Evolutionary conservation across 1,140 invertebrate species (phyloP), one percentile per base, ranked within the genome.

Genomic region (Drosophila ogumai): DNA sequence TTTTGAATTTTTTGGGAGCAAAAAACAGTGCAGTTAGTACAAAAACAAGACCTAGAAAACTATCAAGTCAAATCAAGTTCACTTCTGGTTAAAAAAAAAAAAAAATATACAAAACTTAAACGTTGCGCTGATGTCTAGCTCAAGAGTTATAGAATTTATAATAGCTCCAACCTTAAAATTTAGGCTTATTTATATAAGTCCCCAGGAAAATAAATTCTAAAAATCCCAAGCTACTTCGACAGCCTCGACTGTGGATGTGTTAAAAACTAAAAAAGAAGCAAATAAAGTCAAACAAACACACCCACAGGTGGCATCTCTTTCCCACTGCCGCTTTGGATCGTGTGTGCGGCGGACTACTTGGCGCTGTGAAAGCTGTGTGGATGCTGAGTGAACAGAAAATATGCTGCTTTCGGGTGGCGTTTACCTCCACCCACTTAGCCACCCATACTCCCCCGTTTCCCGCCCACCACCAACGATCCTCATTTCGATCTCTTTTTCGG

Each of bases 341-440:
- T 69, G 79, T 80, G 80, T 31, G 25, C 47, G 6, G 46, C 75
- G 84, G 80, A 81, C 38, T 49, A 47, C 58, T 73, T 41, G 75
- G 31, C 47, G 55, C 32, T 73, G 79, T 69, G 76, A 88, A 87
- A 88, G 84, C 85, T 82, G 66, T 61, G 52, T 72, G 66, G 43
- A 72, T 57, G 68, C 56, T 47, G 34, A 49, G 25, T 54, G 41
- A 47, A 41, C 38, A 52, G 31, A 54, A 49, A 25, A 61, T 22
- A 28, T 54, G 52, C 8, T 47, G 57, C 10, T 55, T 55, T 55
- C 43, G 69, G 68, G 59, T 58, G 68, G 52, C 60, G 59, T 76
- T 46, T 59, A 61, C 56, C 17, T 60, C 60, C 68, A 43, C 66
- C 57, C 72, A 57, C 38, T 40, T 19, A n/a, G 28, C 38, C 40